Percentiles rank a stretch among this genome's conserved stretches.
These are phyloP conservation scores for Panagrolaimus sp. DNA, from an alignment of 1,140 invertebrate species.

Conservation along the genomic window DNA sequence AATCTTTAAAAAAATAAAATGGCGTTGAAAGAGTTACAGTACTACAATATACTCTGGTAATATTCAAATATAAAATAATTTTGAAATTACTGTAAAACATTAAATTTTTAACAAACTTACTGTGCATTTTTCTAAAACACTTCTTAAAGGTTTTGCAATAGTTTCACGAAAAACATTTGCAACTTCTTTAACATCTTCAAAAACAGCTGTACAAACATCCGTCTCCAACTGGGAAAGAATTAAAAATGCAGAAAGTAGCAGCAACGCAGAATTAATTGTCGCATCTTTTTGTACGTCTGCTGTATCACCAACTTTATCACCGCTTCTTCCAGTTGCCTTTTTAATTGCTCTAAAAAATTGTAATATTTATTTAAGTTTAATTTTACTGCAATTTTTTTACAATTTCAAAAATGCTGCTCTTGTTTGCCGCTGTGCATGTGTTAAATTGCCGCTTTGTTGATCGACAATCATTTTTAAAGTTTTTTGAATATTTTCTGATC, in stretches of 20 bases:
- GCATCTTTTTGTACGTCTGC: neutral
- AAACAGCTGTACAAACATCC: conserved; percentile 36
- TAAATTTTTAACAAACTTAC: conserved; percentile 10
- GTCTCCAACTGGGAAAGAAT: conserved; percentile 46
- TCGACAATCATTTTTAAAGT: conserved; percentile 38
- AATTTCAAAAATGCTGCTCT: conserved; percentile 33
- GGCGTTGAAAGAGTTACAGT: too few relatives aligned
- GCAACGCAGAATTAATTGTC: conserved; percentile 18
- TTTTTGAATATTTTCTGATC: conserved; percentile 49
- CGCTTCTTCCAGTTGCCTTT: conserved; percentile 29
- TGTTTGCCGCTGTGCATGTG: conserved; percentile 18
- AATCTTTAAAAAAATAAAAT: too few relatives aligned
- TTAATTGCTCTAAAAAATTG: conserved; percentile 40
- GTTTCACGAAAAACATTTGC: conserved; percentile 50
- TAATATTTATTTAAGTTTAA: too few relatives aligned
- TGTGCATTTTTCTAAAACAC: conserved; percentile 15
- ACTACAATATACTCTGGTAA: too few relatives aligned
- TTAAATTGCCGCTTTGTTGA: conserved; percentile 29
- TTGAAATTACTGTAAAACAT: too few relatives aligned
- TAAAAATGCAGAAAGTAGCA: conserved; percentile 34
- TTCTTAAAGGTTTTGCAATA: conserved; percentile 35
- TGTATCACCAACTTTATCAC: conserved; percentile 6
- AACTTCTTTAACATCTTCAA: conserved; percentile 30
- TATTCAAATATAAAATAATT: too few relatives aligned
- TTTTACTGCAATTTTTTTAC: conserved; percentile 19